phyloP scores from a whole-genome alignment of 2,888 invertebrate genomes.

The Noctua janthina region DNA sequence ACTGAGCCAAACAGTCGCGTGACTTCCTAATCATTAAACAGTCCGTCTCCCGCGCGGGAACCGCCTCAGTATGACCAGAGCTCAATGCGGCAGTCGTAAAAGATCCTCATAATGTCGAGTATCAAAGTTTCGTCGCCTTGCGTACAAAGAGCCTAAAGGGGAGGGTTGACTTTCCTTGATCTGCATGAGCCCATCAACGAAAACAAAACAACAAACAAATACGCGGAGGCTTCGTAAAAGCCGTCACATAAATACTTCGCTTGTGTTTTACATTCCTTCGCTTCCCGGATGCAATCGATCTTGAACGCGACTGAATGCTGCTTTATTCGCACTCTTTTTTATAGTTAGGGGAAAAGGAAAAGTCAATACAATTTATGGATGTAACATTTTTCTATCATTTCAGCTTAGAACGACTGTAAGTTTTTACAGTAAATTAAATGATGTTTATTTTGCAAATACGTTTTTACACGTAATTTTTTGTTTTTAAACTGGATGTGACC shows the following conservation, averaged over 20 bases:
- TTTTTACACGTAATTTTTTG: too few relatives aligned
- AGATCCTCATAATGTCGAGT: constrained; percentile 25
- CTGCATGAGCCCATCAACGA: constrained; percentile 57
- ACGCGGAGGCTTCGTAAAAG: constrained; percentile 57
- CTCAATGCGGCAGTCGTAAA: constrained; percentile 15
- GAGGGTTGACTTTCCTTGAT: constrained; percentile 52
- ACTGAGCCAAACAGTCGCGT: background rate
- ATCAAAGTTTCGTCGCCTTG: constrained; percentile 36
- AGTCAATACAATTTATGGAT: constrained; percentile 27
- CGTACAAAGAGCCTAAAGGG: constrained; percentile 30
- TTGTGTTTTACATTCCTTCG: constrained; percentile 67
- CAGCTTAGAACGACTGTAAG: background rate
- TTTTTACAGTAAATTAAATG: background rate
- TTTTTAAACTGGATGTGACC: too few relatives aligned
- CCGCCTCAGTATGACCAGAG: background rate
- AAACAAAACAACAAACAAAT: constrained; percentile 65
- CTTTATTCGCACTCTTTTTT: constrained; percentile 48
- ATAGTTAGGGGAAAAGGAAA: constrained; percentile 29
- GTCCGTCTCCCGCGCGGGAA: too few relatives aligned
- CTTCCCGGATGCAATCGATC: constrained; percentile 66
- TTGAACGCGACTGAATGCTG: constrained; percentile 60
- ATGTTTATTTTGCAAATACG: too few relatives aligned
- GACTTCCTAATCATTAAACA: background rate
- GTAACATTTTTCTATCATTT: constrained; percentile 9
- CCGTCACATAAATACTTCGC: constrained; percentile 61